Evolutionary conservation across 2,797 vertebrate species (phyloP).

Genomic region (Sylvilagus floridanus): DNA sequence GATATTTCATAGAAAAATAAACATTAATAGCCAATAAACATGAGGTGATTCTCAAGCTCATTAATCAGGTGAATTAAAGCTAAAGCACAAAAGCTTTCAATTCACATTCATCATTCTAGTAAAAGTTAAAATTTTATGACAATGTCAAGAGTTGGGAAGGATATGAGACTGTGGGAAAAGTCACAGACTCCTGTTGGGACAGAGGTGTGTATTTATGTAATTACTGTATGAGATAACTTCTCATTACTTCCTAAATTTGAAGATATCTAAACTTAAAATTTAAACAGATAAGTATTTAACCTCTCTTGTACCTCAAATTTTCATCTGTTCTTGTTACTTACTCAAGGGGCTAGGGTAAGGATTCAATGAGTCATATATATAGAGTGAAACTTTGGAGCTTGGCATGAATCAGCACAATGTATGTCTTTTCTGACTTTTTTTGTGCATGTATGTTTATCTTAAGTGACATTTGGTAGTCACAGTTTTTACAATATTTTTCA

Average conservation of each 20-base stretch:
- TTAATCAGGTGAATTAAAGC: constrained; percentile 8
- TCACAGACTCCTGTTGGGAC: neutral
- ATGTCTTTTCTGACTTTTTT: neutral
- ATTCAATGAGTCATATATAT: neutral
- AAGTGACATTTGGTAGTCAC: neutral
- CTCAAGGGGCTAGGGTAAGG: neutral
- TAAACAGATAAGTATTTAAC: neutral
- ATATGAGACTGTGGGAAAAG: neutral
- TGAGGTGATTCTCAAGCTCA: neutral
- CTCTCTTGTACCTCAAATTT: neutral
- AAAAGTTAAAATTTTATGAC: neutral
- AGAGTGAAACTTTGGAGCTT: neutral
- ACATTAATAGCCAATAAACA: neutral
- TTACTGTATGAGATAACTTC: neutral
- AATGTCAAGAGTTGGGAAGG: neutral
- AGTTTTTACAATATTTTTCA: neutral
- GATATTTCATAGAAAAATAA: neutral
- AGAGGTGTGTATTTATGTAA: neutral
- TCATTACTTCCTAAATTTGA: neutral
- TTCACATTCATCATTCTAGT: neutral
- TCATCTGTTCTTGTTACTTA: neutral
- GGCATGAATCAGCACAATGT: neutral
- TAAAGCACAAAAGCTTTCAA: neutral
- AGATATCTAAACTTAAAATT: neutral
- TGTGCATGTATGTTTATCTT: neutral